Base-by-base conservation (phyloP, 2,888 invertebrate species). In the Gastracanthus pulcherrimus region DNA sequence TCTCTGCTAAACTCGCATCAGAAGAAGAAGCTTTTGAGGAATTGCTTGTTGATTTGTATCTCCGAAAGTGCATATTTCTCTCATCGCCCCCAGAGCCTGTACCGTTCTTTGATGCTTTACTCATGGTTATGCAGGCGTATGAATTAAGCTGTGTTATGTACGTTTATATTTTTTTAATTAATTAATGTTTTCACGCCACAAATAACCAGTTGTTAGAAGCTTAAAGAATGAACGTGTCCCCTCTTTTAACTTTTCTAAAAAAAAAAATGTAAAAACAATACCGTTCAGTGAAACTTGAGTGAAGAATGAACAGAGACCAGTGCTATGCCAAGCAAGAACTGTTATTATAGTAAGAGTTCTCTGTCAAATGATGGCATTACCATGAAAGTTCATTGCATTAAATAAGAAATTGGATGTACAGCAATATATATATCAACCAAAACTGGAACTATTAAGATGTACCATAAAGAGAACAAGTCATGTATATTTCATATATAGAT, bases 11-110 rank as follows among this genome's bases (percentile, higher is more conserved):
- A 82, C 19, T 72, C 13, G 66, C 51, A 69, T 66, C 64, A 48
- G 83, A 77, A 60, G 82, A 79, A 86, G 76, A 74, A 86, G 85
- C 82, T 77, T 83, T 75, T n/a, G 82, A 67, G 70, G 83, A 29
- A 84, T 86, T 85, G 86, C 84, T 88, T 83, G 87, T 85, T 82
- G 88, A 84, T 87, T 89, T 89, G 84, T 87, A 85, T 84, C 89
- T 89, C 85, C 88, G 88, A 87, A 86, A 85, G 86, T 86, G 86
- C 83, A 86, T 86, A 89, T 88, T 87, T 86, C 89, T 90, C 89
- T 90, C 90, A 89, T 90, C 90, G 87, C 89, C 89, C 86, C 89
- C 89, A 88, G 89, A 89, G 87, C 89, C 88, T 85, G 88, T 87
- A 87, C 88, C 69, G 86, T 89, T 90, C 89, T 89, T 89, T 88